These are phyloP conservation scores for Pachypanchax playfairii DNA, from an alignment of 2,113 vertebrate genomes.

Conservation along the genomic window DNA sequence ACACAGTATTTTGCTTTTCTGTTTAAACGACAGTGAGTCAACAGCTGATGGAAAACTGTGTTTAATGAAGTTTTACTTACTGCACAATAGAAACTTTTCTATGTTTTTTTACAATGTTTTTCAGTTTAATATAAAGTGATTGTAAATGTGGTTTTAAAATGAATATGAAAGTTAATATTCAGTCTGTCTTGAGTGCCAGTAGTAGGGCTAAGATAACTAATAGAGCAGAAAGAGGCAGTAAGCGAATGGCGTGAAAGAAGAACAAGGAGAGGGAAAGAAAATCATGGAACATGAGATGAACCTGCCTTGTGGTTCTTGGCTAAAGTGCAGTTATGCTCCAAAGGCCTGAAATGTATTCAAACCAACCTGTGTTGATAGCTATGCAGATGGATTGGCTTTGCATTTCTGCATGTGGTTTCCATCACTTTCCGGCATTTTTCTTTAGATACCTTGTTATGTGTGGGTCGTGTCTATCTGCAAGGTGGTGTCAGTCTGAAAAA, in stretches of 20 bases:
- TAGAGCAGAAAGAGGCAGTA: constrained; percentile 11
- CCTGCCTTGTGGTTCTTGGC: constrained; percentile 63
- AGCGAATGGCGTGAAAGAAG: neutral
- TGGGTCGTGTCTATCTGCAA: constrained; percentile 24
- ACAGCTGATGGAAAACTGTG: constrained; percentile 5
- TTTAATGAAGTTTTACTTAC: constrained; percentile 6
- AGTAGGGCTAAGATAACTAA: neutral
- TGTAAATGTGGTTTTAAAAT: constrained; percentile 19
- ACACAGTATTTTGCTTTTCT: neutral
- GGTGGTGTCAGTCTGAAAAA: constrained; percentile 38
- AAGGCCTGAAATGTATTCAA: constrained; percentile 57
- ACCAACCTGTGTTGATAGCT: constrained; percentile 41
- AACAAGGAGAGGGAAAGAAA: constrained; percentile 21
- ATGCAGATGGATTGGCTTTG: constrained; percentile 37
- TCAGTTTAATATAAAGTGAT: neutral
- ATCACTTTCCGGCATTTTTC: constrained; percentile 12
- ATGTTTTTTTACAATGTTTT: constrained; percentile 8
- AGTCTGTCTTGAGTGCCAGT: neutral
- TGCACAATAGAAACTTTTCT: constrained; percentile 28
- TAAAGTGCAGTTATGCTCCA: constrained; percentile 31
- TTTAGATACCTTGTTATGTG: constrained; percentile 9
- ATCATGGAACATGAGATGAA: constrained; percentile 47
- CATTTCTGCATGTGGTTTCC: constrained; percentile 15
- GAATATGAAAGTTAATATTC: constrained; percentile 1
- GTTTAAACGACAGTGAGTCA: neutral